phyloP scores from a whole-genome alignment of 2,797 vertebrate species.

The Parauchenoglanis punctatus region DNA sequence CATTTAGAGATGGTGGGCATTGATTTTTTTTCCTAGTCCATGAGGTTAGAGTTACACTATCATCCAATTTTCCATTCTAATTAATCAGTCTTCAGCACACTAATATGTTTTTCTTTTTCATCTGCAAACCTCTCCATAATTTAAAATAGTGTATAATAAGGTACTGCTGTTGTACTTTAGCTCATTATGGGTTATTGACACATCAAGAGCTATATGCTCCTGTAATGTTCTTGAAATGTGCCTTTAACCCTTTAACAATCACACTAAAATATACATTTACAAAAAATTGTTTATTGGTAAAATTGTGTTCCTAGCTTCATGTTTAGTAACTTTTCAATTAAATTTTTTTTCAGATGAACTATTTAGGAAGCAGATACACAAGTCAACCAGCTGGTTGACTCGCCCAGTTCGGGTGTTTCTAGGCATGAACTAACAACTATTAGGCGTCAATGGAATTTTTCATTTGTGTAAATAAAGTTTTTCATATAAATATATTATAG shows the following conservation, averaged over 20 bases:
- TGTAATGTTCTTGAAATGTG: neutral
- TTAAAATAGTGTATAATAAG: neutral
- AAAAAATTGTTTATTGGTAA: too few species aligned
- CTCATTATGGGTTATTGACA: neutral
- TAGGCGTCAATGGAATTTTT: too few species aligned
- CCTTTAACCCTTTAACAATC: neutral
- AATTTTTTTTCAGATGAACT: too few species aligned
- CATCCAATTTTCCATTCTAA: neutral
- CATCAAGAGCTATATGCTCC: neutral
- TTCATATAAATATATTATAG: too few species aligned
- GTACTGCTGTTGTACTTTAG: neutral
- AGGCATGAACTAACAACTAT: too few species aligned
- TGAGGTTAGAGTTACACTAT: neutral
- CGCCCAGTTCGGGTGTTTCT: too few species aligned
- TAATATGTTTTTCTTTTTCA: neutral
- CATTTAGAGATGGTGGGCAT: slow-evolving; percentile 11
- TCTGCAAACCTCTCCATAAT: neutral
- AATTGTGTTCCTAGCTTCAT: too few species aligned
- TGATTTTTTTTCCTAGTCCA: slow-evolving; percentile 6
- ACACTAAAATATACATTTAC: too few species aligned
- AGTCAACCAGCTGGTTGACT: too few species aligned
- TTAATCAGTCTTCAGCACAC: neutral
- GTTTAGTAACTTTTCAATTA: too few species aligned
- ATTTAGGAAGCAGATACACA: too few species aligned
- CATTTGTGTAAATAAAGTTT: too few species aligned